Base-by-base conservation (phyloP, 1,140 invertebrate species). In the Prorops nasuta region DNA sequence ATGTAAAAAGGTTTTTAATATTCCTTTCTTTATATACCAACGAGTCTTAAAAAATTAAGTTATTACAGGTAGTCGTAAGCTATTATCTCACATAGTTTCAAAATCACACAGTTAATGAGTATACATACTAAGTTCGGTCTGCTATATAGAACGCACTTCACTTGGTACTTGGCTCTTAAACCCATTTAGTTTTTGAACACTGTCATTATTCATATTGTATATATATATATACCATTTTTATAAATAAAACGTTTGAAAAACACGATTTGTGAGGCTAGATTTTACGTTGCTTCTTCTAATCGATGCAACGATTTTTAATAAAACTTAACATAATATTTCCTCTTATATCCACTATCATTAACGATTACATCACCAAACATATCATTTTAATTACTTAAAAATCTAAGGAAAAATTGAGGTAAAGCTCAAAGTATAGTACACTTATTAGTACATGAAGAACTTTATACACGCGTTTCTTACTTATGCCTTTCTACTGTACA, bases 401-500 rank as follows among this genome's bases (percentile, higher is more conserved):
- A 45, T 48, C 4, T 28, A 28, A 37, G 24, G 20, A 57, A 56
- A 65, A 58, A 35, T 34, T 44, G 38, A 44, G 28, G 17, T 66
- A 57, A 54, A 64, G 41, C 48, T 58, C 57, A 45, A 66, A 60
- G 58, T 71, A 71, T 72, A 63, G 58, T 75, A 74, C 71, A 74
- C 62, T 63, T 74, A 75, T 63, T 57, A 48, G 48, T 63, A 68
- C 55, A 68, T 70, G 54, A 75, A 75, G 65, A 72, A 75, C 66
- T 77, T 76, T 77, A 71, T 77, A 76, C 74, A 77, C 66, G 65
- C 69, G 65, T 52, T 58, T 64, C 60, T 71, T 64, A 69, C 64
- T 64, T 54, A 62, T 45, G 56, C 64, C 46, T 62, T 56, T 55
- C 70, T 67, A 74, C 74, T 77, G 73, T 77, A 77, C 74, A 76